A percentile compares a stretch with the other conserved stretches of the same genome.
Evolutionary conservation across 23 tunicate genomes (phyloP).

Genomic region (Styela plicata): DNA sequence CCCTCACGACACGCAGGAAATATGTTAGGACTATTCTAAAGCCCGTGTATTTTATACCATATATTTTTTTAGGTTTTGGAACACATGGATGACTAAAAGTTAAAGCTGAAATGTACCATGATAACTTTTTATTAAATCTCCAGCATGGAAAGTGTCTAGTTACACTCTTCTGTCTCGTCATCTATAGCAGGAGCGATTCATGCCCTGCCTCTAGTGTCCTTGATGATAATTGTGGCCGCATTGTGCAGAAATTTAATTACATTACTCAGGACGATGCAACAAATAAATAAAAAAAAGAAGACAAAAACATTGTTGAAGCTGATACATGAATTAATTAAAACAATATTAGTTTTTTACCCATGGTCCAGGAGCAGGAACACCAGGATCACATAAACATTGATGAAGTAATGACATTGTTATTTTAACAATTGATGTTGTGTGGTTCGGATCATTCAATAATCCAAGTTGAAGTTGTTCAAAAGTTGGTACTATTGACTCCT

Average conservation of each 20-base stretch:
- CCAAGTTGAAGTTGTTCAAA: constrained; percentile 72
- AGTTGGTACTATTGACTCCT: constrained; percentile 56
- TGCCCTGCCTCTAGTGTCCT: no score
- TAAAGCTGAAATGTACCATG: no score
- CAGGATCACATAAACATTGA: constrained; percentile 97
- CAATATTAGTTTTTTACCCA: constrained; percentile 66
- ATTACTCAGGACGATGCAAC: not conserved
- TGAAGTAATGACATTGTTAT: constrained; percentile 80
- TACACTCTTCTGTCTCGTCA: no score
- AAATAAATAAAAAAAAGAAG: not conserved
- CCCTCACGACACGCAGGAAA: no score
- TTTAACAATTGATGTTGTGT: constrained; percentile 51
- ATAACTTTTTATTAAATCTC: no score
- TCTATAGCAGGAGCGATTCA: no score
- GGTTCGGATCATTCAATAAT: constrained; percentile 70
- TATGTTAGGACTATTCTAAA: no score
- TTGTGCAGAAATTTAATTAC: not conserved
- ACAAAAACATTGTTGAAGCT: not conserved
- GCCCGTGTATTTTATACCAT: no score
- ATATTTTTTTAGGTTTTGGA: no score
- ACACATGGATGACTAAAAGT: no score
- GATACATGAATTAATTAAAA: not conserved
- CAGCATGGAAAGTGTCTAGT: no score
- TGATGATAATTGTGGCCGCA: not conserved
- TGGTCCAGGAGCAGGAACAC: constrained; percentile 95